Conservation (phyloP, 2,797 vertebrate species). For the Danio choprae region DNA sequence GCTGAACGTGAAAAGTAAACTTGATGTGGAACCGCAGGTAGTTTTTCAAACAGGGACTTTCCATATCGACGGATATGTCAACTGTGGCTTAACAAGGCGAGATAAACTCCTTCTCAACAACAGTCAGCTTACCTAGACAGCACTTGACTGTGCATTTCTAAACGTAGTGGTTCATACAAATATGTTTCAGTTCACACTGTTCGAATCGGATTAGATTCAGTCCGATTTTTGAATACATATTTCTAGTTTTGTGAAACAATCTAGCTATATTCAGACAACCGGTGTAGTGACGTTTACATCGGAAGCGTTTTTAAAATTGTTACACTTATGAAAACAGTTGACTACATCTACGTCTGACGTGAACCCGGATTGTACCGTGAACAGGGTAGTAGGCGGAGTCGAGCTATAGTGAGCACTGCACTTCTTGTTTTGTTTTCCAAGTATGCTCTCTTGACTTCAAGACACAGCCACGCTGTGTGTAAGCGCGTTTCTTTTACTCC, state of each 20-base stretch:
- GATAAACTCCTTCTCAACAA: not conserved
- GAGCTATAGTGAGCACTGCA: not conserved
- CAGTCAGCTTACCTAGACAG: not conserved
- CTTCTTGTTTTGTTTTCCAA: not conserved
- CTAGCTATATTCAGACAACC: no score
- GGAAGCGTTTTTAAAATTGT: no score
- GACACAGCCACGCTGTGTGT: not conserved
- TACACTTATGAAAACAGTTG: no score
- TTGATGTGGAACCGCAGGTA: not conserved
- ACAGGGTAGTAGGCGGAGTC: not conserved
- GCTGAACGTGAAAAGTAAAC: not conserved
- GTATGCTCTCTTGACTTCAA: not conserved
- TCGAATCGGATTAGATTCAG: not conserved
- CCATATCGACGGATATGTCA: conserved; percentile 37
- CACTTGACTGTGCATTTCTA: no score
- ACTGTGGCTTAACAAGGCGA: not conserved
- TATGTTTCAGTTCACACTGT: no score
- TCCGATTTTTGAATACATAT: not conserved
- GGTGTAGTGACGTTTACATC: no score
- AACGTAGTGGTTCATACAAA: no score
- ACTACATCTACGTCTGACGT: not conserved
- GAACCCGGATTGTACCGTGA: not conserved
- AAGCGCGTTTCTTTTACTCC: not conserved
- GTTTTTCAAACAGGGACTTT: conserved; percentile 50
- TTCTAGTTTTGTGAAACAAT: not conserved